A percentile compares a stretch with the other conserved stretches of the same genome.
These are phyloP conservation scores for Halictus quadricinctus DNA, from an alignment of 2,888 invertebrate species.

Conservation along the genomic window DNA sequence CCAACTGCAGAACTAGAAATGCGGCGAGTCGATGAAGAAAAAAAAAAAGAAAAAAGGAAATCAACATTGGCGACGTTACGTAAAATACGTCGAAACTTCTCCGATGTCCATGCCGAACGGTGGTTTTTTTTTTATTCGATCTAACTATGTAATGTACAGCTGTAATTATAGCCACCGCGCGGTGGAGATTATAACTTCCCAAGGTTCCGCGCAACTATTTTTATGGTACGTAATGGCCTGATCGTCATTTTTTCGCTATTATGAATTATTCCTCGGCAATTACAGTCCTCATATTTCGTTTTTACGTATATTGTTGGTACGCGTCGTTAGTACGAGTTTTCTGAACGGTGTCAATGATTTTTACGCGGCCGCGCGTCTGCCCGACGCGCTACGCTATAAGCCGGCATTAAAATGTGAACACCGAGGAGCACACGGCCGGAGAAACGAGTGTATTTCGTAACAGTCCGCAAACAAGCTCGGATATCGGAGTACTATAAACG, in stretches of 20 bases:
- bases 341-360: not conserved
- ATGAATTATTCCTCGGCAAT: slow-evolving; percentile 21
- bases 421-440: not conserved
- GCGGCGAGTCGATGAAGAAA: not conserved
- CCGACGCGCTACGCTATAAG: not conserved
- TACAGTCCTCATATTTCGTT: not conserved
- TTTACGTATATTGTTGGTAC: not conserved
- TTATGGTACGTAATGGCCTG: slow-evolving; percentile 15
- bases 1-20: not conserved
- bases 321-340: not conserved
- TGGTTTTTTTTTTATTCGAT: not conserved
- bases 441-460: slow-evolving; percentile 1
- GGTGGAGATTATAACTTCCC: slow-evolving; percentile 42
- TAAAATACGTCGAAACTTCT: slow-evolving; percentile 30
- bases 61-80: slow-evolving; percentile 25
- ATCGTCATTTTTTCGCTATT: not conserved
- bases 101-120: slow-evolving; percentile 10
- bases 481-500: not conserved
- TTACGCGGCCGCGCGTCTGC: not conserved
- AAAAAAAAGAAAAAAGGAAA: not conserved
- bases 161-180: slow-evolving; percentile 36
- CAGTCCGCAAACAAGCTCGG: not conserved
- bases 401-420: not conserved
- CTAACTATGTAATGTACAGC: slow-evolving; percentile 13
- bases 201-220: slow-evolving; percentile 34